Conservation (phyloP, 2,797 vertebrate genomes). For the Buceros bicornis region DNA sequence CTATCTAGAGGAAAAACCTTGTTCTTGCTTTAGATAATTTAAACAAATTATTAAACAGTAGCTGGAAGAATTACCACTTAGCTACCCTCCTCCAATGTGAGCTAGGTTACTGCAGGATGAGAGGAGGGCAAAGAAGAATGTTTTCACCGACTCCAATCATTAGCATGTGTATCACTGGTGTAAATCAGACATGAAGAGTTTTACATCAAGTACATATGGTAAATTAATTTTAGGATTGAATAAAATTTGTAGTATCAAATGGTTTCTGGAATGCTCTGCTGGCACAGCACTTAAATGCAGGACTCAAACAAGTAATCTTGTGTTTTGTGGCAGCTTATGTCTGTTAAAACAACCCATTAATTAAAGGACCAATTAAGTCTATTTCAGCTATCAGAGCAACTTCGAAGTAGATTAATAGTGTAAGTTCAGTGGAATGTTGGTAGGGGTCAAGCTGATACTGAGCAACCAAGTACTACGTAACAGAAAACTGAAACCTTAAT, state of each 20-base stretch:
- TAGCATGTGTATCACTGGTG: neutral
- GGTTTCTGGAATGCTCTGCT: neutral
- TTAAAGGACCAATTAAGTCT: neutral
- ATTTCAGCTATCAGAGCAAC: neutral
- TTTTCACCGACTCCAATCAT: neutral
- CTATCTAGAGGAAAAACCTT: neutral
- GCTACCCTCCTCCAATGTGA: neutral
- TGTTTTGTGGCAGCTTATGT: neutral
- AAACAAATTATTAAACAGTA: neutral
- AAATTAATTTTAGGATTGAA: neutral
- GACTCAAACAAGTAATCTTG: neutral
- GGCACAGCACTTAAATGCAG: neutral
- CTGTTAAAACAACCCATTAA: slow-evolving; percentile 4
- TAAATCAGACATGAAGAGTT: neutral
- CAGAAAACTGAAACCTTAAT: neutral
- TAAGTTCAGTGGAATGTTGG: neutral
- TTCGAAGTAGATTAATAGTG: neutral
- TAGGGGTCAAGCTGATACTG: neutral
- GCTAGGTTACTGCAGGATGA: neutral
- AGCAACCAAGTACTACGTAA: neutral
- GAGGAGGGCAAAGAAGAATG: neutral
- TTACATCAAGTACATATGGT: neutral
- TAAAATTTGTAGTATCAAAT: neutral
- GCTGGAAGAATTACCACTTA: neutral
- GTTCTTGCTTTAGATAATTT: neutral